Base-by-base conservation (phyloP, 1,140 invertebrate genomes). In the Drosophila willistoni region DNA sequence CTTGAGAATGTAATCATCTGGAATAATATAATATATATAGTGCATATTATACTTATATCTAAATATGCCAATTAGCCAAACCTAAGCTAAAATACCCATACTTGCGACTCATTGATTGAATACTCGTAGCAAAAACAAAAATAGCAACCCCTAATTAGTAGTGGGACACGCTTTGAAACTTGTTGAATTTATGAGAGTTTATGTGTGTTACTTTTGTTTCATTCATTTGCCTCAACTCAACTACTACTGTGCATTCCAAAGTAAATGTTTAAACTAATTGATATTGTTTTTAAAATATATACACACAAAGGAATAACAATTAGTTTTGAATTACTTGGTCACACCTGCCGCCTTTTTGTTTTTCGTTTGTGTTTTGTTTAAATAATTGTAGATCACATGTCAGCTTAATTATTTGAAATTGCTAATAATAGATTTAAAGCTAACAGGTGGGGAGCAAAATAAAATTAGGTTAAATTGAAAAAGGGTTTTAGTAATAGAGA, bases 1-100 rank as follows among this genome's bases (percentile, higher is more conserved):
- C 77, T 71, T 72, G 80, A 68, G 44, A 39, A 33, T 39, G 33
- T 76, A 76, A 76, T 76, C 54, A 76, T 60, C 66, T 39, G 7
- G 25, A 13, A 56, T 67, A 66, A 44, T 41, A 62, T 63, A 68
- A 64, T 68, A 42, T 56, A 56, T 57, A 56, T 59, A 59, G 10
- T 36, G 57, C 17, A 39, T 60, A 39, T 60, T 33, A 56, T 36
- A 57, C 33, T 57, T 57, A 57, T 57, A 19, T 17, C 14, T 34
- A 36, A 57, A 57, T 57, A 34, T 17, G 33, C 3, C 55, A 57
- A 57, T 57, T 57, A 57, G 55, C 14, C 25, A 7, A 33, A 57
- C 33, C 29, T 36, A 36, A 36, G 44, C 44, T 51, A 22, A 57
- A 29, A 29, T 7, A 29, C 29, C 7, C 29, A 17, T 39, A 34